A percentile compares a stretch with the other conserved stretches of the same genome.
phyloP scores from a whole-genome alignment of 2,888 invertebrate species.

The Drosophila siamana region DNA sequence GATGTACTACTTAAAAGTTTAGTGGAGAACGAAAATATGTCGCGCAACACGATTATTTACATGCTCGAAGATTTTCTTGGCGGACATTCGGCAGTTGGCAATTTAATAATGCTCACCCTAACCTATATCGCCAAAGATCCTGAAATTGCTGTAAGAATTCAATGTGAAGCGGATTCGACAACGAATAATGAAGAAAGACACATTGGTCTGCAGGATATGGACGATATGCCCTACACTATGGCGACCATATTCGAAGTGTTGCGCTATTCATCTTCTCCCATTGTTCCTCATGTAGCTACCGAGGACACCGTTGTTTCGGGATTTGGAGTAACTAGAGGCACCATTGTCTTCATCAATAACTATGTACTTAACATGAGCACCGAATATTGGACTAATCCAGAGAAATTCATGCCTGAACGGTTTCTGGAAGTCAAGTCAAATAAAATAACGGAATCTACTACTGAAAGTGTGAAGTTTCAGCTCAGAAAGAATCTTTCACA shows the following conservation, averaged over 20 bases:
- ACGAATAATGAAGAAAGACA: constrained; percentile 86
- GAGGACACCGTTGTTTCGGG: constrained; percentile 90
- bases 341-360: constrained; percentile 93
- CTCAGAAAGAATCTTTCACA: constrained; percentile 88
- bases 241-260: constrained; percentile 93
- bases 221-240: constrained; percentile 91
- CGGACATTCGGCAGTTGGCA: constrained; percentile 94
- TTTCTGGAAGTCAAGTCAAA: constrained; percentile 87
- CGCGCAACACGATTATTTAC: constrained; percentile 91
- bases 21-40: constrained; percentile 87
- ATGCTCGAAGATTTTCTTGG: constrained; percentile 95
- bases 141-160: constrained; percentile 88
- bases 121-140: constrained; percentile 89
- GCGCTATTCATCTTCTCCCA: constrained; percentile 93
- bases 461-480: constrained; percentile 10
- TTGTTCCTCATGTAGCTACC: constrained; percentile 95
- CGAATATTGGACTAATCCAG: constrained; percentile 90
- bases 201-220: constrained; percentile 89
- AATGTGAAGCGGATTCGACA: constrained; percentile 89
- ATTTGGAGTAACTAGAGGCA: constrained; percentile 90
- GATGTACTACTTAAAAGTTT: constrained; percentile 91
- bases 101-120: constrained; percentile 91
- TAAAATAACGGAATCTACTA: not conserved
- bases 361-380: constrained; percentile 92
- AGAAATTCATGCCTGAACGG: constrained; percentile 90